phyloP scores from a whole-genome alignment of 2,113 vertebrate genomes.

The Hassar affinis region DNA sequence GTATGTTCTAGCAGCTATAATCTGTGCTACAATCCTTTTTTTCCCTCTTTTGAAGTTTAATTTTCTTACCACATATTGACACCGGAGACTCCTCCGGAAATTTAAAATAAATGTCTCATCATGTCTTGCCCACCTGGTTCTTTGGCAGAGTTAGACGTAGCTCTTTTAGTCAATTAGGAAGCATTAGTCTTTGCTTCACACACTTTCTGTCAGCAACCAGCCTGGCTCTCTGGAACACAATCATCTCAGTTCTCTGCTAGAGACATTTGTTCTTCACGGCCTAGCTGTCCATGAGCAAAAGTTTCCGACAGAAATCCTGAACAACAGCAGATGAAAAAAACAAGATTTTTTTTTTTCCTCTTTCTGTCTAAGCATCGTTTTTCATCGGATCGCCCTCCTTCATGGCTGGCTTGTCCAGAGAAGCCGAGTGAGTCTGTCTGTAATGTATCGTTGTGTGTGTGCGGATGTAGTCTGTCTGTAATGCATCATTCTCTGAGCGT shows the following conservation, averaged over 20 bases:
- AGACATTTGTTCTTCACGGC: no score
- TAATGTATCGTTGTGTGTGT: constrained; percentile 54
- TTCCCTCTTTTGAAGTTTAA: neutral
- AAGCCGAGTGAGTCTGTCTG: constrained; percentile 58
- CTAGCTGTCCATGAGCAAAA: constrained; percentile 24
- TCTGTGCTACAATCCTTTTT: neutral
- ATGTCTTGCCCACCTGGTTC: neutral
- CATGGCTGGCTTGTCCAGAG: constrained; percentile 58
- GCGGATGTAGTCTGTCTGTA: neutral
- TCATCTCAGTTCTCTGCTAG: neutral
- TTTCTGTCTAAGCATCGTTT: constrained; percentile 62
- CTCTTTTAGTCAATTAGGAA: no score
- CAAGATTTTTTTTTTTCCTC: constrained; percentile 13
- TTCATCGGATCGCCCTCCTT: constrained; percentile 66
- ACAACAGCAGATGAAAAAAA: neutral
- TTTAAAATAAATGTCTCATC: neutral
- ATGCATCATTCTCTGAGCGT: constrained; percentile 50
- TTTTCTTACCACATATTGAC: neutral
- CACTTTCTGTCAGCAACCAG: neutral
- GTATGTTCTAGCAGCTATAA: neutral
- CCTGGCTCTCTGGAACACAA: neutral
- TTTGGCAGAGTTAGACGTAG: neutral
- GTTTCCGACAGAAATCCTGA: constrained; percentile 20
- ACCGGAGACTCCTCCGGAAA: neutral
- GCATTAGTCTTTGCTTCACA: neutral